phyloP scores from a whole-genome alignment of 2,888 invertebrate genomes.

The Acleris sparsana region DNA sequence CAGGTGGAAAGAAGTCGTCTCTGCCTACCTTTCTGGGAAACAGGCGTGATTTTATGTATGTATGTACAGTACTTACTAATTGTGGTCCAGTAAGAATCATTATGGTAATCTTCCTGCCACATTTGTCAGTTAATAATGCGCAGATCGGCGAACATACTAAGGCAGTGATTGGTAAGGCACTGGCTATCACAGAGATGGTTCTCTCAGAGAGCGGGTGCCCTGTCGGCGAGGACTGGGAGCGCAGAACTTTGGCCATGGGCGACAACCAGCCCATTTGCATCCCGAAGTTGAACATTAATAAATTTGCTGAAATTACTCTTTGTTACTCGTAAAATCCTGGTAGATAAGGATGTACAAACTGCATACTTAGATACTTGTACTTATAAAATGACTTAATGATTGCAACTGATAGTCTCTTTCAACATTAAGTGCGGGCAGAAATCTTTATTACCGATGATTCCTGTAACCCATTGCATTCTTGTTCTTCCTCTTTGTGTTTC shows the following conservation, averaged over 20 bases:
- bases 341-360: too few species aligned
- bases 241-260: conserved; percentile 54
- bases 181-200: conserved; percentile 59
- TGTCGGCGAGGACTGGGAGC: conserved; percentile 47
- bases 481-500: not conserved
- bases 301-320: conserved; percentile 51
- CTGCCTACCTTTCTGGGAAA: too few species aligned
- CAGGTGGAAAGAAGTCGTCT: too few species aligned
- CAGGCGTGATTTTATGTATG: too few species aligned
- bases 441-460: not conserved
- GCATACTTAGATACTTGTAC: too few species aligned
- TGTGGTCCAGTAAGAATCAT: conserved; percentile 66
- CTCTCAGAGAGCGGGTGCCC: conserved; percentile 50
- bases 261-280: conserved; percentile 62
- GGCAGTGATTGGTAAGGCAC: conserved; percentile 59
- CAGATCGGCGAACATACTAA: conserved; percentile 56
- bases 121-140: conserved; percentile 53
- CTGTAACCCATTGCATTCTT: not conserved
- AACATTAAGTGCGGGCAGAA: too few species aligned
- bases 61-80: conserved; percentile 56
- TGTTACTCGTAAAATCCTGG: not conserved
- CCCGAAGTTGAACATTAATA: conserved; percentile 57
- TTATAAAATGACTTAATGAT: too few species aligned
- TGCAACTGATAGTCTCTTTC: too few species aligned
- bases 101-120: conserved; percentile 59